Evolutionary conservation across 2,113 vertebrate genomes (phyloP), one percentile per base, ranked within the genome.

Genomic region (Loxodonta africana): DNA sequence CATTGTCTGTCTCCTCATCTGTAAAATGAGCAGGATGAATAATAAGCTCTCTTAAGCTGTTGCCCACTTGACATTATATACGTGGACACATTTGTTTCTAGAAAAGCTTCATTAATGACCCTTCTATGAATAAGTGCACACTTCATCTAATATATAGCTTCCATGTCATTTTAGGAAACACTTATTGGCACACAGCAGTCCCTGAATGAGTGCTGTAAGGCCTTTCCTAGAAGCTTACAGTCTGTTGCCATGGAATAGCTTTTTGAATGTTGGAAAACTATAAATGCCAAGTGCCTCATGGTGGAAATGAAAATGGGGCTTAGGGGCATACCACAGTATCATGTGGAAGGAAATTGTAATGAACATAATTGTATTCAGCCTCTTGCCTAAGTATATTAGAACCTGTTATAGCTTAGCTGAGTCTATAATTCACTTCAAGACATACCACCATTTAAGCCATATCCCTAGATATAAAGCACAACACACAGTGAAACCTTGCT

Each of bases 331-430:
- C 12, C 33, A 63, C 21, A 62, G 73, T 83, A 51, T 18, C 48
- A 26, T 57, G 73, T 46, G 46, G 74, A 85, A 95, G 5, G 62
- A 88, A 96, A 90, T 74, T 60, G 69, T 90, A 77, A 41, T 28
- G 17, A 86, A 62, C 57, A 25, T 60, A 83, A 89, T 83, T 94
- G 28, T 62, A 86, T 84, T 94, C 89, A 87, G 53, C 91, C 83
- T 96, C 93, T 89, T 97, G 89, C 78, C 83, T 89, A 65, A 86
- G 78, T 25, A 14, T 78, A 33, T 83, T 69, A 93, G 88, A 88
- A 41, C 46, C 57, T 62, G 69, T 73, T 81, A 46, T 28, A 71
- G 85, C 77, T 93, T 57, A 44, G 76, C 28, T 81, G 84, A 65
- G 63, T 37, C 62, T 48, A 69, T 48, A 69, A 44, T n/a, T 69